Base-by-base conservation (phyloP, 1,140 invertebrate species). In the Cotesia typhae region DNA sequence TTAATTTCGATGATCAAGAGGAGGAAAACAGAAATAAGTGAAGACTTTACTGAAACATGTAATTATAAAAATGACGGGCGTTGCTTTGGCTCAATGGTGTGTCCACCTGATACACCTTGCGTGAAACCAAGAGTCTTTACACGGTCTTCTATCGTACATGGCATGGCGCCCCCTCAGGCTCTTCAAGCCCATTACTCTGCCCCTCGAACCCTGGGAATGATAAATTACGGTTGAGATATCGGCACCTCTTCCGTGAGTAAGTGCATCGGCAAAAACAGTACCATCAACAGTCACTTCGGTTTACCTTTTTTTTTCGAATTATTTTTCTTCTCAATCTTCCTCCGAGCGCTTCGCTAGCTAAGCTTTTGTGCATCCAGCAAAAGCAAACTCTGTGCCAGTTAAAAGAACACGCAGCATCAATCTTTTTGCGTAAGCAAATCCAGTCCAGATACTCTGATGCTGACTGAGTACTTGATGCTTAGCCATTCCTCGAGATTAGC, bases 211-310 rank as follows among this genome's bases (percentile, higher is more conserved):
- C 77, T 77, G 77, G 61, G 77, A 76, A 80, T 84, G 82, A 84
- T 84, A 84, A 84, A 84, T 84, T 82, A 84, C 75, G 74, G 75
- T 75, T 73, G 75, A 79, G 80, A 83, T 83, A 84, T 83, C 79
- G 80, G 82, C 83, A 82, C 83, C 83, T 82, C 82, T 82, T 79
- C 81, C 82, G 79, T 81, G 79, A 59, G 78, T 78, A 74, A 75
- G 76, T 76, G 74, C 71, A 68, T 70, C 72, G 63, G 41, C 72
- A 51, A 67, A 41, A 57, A 41, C 28, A 28, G 4, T 14, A 38
- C 37, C 35, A 20, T 36, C 51, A 20, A 35, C 35, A 72, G 52
- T 67, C 47, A 68, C 37, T 14, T 53, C 51, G 41, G 9, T 72
- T 38, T 72, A 37, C 12, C 17, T 53, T 20, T 63, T n/a, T 28